Evolutionary conservation across 2,888 invertebrate species (phyloP).

Genomic region (Leucania comma): DNA sequence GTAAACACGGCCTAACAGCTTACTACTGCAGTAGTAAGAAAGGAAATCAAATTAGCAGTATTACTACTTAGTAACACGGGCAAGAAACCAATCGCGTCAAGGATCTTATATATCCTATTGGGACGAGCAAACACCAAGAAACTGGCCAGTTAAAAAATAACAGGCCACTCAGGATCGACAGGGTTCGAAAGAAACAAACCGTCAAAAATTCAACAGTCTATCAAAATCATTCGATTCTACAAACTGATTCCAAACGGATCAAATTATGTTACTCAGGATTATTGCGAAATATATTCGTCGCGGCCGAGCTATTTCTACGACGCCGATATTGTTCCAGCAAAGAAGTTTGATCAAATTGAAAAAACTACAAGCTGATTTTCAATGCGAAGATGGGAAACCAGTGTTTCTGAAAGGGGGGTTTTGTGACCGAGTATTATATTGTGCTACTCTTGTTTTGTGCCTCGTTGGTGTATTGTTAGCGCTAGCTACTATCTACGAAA

Average conservation of each 20-base stretch:
- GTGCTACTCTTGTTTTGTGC: constrained; percentile 50
- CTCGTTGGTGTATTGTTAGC: constrained; percentile 4
- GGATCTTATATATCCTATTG: too few species aligned
- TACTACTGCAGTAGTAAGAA: too few species aligned
- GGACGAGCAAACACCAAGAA: not conserved
- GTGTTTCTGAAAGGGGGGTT: constrained; percentile 70
- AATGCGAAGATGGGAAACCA: constrained; percentile 72
- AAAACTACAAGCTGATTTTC: constrained; percentile 71
- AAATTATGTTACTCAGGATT: constrained; percentile 39
- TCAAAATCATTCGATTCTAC: constrained; percentile 37
- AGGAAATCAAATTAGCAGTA: too few species aligned
- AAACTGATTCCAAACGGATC: constrained; percentile 29
- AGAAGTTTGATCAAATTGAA: constrained; percentile 58
- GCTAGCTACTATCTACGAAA: constrained; percentile 63
- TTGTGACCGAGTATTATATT: constrained; percentile 68
- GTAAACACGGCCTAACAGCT: too few species aligned
- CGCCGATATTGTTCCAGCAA: constrained; percentile 34
- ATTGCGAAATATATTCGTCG: constrained; percentile 38
- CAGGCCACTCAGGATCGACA: constrained; percentile 17
- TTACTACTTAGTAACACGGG: too few species aligned
- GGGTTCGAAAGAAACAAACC: not conserved
- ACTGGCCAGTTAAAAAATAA: not conserved
- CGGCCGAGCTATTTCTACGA: constrained; percentile 57
- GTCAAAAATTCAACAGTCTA: constrained; percentile 2
- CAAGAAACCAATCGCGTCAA: too few species aligned